These are phyloP conservation scores for Manacus vitellinus DNA, from an alignment of 2,113 vertebrate genomes.

Conservation along the genomic window DNA sequence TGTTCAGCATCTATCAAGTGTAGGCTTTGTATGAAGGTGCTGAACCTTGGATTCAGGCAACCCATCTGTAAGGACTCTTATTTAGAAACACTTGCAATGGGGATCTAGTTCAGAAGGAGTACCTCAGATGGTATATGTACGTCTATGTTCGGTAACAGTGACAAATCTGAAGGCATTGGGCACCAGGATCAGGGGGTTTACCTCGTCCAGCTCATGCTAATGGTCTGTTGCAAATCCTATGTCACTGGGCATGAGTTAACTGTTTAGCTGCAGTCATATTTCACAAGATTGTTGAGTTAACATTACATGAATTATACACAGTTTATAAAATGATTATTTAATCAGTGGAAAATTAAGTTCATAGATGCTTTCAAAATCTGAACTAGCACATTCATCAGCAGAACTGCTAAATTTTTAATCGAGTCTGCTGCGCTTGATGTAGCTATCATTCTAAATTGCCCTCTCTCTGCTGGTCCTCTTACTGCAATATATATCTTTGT, in stretches of 20 bases:
- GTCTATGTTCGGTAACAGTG: neutral
- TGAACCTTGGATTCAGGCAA: neutral
- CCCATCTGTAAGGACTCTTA: neutral
- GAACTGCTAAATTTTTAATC: constrained; percentile 82
- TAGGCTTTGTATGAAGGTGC: neutral
- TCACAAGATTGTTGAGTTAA: constrained; percentile 69
- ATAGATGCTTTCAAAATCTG: constrained; percentile 78
- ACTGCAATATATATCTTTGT: constrained; percentile 44
- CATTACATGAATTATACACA: constrained; percentile 76
- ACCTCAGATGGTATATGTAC: neutral
- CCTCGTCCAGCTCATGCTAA: neutral
- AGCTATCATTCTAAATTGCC: constrained; percentile 75
- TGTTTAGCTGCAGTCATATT: constrained; percentile 71
- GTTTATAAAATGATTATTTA: constrained; percentile 82
- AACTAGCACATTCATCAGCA: constrained; percentile 79
- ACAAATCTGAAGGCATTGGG: neutral
- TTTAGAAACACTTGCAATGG: neutral
- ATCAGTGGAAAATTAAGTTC: constrained; percentile 81
- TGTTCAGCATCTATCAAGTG: neutral
- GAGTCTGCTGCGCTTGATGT: constrained; percentile 67
- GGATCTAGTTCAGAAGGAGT: neutral
- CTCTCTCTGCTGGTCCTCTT: constrained; percentile 58
- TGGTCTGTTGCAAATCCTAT: neutral
- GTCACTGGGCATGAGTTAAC: constrained; percentile 56
- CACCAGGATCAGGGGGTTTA: neutral